phyloP scores from a whole-genome alignment of 2,113 vertebrate species.

The Oryzias javanicus region DNA sequence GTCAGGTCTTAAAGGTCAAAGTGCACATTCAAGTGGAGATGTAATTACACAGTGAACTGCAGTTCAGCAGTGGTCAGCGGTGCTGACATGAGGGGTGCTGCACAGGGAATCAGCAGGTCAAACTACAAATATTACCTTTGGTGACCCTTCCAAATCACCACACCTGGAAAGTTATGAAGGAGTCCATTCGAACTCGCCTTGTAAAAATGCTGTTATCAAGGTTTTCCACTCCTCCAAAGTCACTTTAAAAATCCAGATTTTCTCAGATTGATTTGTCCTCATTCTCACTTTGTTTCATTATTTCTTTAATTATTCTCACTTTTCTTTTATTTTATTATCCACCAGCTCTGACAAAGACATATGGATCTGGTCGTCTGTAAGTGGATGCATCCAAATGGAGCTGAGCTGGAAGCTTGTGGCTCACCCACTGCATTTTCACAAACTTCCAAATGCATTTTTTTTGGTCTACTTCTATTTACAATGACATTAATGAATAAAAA shows the following conservation, averaged over 20 bases:
- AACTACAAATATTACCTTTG: conserved; percentile 32
- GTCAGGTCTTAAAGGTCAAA: neutral
- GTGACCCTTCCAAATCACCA: conserved; percentile 41
- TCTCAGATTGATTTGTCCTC: no score
- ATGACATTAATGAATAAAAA: no score
- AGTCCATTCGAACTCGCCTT: conserved; percentile 39
- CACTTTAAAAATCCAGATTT: neutral
- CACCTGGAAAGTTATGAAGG: conserved; percentile 42
- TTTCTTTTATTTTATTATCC: no score
- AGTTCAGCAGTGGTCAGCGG: conserved; percentile 23
- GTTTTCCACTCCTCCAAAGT: conserved; percentile 9
- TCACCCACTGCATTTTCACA: no score
- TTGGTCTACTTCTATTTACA: no score
- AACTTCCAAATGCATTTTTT: no score
- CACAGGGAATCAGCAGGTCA: conserved; percentile 36
- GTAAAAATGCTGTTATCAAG: conserved; percentile 55
- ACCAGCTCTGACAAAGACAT: no score
- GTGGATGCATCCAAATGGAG: no score
- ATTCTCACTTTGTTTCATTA: no score
- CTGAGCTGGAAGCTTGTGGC: no score
- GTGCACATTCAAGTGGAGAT: conserved; percentile 21
- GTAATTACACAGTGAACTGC: conserved; percentile 24
- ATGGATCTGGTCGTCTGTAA: no score
- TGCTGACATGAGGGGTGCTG: conserved; percentile 20
- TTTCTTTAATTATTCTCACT: no score